Percentiles rank a stretch among this genome's conserved stretches.
Evolutionary conservation across 2,113 vertebrate genomes (phyloP).

Genomic region (Scophthalmus maximus): DNA sequence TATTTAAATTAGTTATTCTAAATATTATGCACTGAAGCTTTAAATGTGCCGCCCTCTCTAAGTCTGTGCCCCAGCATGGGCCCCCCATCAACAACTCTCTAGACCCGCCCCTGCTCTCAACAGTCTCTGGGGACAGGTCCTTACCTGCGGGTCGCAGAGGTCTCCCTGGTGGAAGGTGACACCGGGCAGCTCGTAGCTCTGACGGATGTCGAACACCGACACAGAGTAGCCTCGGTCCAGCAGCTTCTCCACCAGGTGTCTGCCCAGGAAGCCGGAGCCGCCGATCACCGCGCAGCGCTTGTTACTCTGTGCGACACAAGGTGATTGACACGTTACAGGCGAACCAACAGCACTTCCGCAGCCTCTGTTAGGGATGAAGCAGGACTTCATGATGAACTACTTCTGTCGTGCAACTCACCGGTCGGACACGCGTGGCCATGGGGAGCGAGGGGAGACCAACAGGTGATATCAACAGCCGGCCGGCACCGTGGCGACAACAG

Average conservation of each 20-base stretch:
- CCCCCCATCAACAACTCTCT: too few relatives aligned
- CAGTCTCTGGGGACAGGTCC: constrained; percentile 15
- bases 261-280: constrained; percentile 93
- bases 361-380: too few relatives aligned
- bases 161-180: constrained; percentile 92
- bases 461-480: neutral
- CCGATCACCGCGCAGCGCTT: constrained; percentile 92
- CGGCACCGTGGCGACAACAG: neutral
- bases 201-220: constrained; percentile 91
- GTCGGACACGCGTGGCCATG: constrained; percentile 83
- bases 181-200: constrained; percentile 83
- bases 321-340: neutral
- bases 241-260: constrained; percentile 92
- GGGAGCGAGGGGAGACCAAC: neutral
- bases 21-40: too few relatives aligned
- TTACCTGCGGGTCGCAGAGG: constrained; percentile 90
- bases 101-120: too few relatives aligned
- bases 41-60: too few relatives aligned
- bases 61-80: too few relatives aligned
- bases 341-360: neutral
- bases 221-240: constrained; percentile 88
- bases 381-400: neutral
- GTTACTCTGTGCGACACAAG: constrained; percentile 76
- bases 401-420: constrained; percentile 77
- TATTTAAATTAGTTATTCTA: too few relatives aligned